These are phyloP conservation scores for Temnothorax rugatulus DNA, from an alignment of 2,888 invertebrate genomes.

Conservation along the genomic window DNA sequence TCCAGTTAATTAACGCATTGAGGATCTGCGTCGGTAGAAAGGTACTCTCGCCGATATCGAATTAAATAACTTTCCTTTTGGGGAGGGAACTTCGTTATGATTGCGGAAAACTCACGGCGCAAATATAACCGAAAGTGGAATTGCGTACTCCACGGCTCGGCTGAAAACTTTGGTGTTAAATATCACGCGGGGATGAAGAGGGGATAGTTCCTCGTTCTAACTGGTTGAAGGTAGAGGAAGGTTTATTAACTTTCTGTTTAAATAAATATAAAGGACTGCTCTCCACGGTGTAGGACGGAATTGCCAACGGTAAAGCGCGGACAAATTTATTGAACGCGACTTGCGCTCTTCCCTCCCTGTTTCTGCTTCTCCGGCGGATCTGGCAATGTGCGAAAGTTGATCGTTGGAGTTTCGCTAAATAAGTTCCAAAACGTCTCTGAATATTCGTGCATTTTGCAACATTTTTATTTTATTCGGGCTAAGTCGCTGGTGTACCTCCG, in stretches of 20 bases:
- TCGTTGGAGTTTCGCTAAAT: slow-evolving; percentile 42
- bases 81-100: slow-evolving; percentile 46
- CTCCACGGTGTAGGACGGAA: slow-evolving; percentile 32
- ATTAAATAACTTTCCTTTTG: slow-evolving; percentile 65
- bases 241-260: slow-evolving; percentile 61
- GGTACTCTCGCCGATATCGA: slow-evolving; percentile 63
- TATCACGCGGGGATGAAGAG: slow-evolving; percentile 47
- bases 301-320: slow-evolving; percentile 39
- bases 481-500: slow-evolving; percentile 17
- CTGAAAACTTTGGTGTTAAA: slow-evolving; percentile 56
- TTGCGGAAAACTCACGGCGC: slow-evolving; percentile 51
- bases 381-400: slow-evolving; percentile 45
- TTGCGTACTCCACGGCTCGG: slow-evolving; percentile 52
- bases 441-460: slow-evolving; percentile 45
- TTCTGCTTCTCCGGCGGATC: slow-evolving; percentile 16
- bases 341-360: slow-evolving; percentile 3
- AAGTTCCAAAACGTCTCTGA: slow-evolving; percentile 52
- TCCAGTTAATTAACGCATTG: slow-evolving; percentile 64
- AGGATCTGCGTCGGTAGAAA: slow-evolving; percentile 30
- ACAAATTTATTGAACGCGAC: slow-evolving; percentile 52
- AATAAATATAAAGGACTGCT: slow-evolving; percentile 57
- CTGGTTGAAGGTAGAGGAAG: slow-evolving; percentile 29
- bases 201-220: slow-evolving; percentile 20
- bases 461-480: slow-evolving; percentile 42
- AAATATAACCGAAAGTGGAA: slow-evolving; percentile 61